phyloP scores from a whole-genome alignment of 2,888 invertebrate genomes.

The Meiosimyza decipiens region DNA sequence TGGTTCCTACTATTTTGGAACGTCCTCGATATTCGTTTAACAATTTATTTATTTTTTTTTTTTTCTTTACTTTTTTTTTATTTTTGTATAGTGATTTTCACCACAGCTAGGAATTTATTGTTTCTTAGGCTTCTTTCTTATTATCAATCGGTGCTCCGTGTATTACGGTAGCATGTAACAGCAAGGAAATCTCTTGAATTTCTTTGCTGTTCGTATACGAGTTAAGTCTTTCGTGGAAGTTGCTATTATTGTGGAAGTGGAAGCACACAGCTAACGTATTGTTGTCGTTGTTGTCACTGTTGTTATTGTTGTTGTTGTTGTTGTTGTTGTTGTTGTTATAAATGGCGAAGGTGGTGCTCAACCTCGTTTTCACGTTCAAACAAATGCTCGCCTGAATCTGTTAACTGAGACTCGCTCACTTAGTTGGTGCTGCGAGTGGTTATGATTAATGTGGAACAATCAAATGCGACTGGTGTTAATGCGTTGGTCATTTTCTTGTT shows the following conservation, averaged over 20 bases:
- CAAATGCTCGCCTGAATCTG: too few relatives aligned
- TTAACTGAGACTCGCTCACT: too few relatives aligned
- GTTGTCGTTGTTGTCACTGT: neutral
- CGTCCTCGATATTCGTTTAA: neutral
- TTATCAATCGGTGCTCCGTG: conserved; percentile 9
- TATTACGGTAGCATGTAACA: neutral
- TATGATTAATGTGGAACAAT: conserved; percentile 45
- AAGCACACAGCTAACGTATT: neutral
- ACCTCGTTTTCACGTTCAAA: too few relatives aligned
- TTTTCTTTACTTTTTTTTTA: neutral
- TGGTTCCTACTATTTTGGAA: conserved; percentile 15
- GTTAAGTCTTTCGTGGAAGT: too few relatives aligned
- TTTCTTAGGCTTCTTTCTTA: conserved; percentile 1
- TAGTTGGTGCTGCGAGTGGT: conserved; percentile 36
- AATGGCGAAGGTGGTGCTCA: too few relatives aligned
- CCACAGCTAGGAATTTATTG: conserved; percentile 9
- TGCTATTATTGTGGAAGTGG: neutral
- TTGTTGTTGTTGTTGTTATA: neutral
- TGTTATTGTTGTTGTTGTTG: neutral
- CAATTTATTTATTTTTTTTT: neutral
- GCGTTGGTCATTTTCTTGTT: neutral
- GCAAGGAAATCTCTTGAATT: too few relatives aligned
- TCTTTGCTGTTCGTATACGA: too few relatives aligned
- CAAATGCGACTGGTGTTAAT: conserved; percentile 32
- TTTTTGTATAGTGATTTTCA: conserved; percentile 1